These are phyloP conservation scores for Phylloscopus collybita DNA, from an alignment of 2,797 vertebrate genomes.

Conservation along the genomic window DNA sequence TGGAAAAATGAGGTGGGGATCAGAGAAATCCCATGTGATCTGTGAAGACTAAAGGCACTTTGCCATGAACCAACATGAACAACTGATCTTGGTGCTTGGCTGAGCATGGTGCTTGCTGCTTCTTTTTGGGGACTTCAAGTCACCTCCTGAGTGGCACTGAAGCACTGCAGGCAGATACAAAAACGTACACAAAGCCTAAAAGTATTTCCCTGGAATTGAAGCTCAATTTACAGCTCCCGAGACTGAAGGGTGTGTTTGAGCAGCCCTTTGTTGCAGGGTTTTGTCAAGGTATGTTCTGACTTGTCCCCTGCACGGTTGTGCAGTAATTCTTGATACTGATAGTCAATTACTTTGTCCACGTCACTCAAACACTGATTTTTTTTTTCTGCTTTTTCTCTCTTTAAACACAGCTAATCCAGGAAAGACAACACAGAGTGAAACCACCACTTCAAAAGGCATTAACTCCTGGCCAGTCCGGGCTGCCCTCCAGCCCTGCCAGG, in stretches of 20 bases:
- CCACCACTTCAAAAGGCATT: neutral
- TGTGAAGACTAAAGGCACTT: neutral
- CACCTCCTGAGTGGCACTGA: slow-evolving; percentile 4
- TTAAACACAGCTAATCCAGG: neutral
- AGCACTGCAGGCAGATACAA: neutral
- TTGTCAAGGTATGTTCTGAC: slow-evolving; percentile 65
- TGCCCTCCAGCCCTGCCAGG: neutral
- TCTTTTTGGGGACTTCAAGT: slow-evolving; percentile 15
- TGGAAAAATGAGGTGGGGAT: neutral
- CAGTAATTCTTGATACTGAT: slow-evolving; percentile 42
- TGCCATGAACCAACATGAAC: neutral
- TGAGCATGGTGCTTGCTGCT: neutral
- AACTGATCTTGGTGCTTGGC: neutral
- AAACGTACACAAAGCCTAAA: slow-evolving; percentile 2
- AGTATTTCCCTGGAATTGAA: neutral
- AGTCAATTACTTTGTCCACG: slow-evolving; percentile 55
- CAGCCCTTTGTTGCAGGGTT: slow-evolving; percentile 40
- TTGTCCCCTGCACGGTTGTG: slow-evolving; percentile 37
- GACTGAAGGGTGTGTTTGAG: slow-evolving; percentile 35
- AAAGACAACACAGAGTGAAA: slow-evolving; percentile 28
- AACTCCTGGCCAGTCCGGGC: neutral
- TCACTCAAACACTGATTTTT: slow-evolving; percentile 1
- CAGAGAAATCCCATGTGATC: neutral
- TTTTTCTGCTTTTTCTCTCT: neutral
- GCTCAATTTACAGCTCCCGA: slow-evolving; percentile 46